Conservation (phyloP, 2,888 invertebrate genomes). For the Callinectes sapidus region DNA sequence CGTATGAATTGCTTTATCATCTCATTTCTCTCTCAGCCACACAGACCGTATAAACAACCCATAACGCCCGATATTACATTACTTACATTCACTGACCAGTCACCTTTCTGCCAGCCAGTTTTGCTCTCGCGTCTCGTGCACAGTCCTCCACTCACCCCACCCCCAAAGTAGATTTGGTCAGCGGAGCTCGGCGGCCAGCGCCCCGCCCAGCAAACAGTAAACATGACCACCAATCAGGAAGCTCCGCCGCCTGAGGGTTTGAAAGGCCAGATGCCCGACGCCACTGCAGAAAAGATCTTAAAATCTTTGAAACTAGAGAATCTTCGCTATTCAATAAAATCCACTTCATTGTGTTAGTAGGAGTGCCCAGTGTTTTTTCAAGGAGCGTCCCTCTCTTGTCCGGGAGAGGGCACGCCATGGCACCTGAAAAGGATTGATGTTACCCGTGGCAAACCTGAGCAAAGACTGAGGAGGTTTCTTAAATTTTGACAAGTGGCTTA, state of each 20-base stretch:
- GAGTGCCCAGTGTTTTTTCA: not conserved
- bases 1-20: not conserved
- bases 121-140: not conserved
- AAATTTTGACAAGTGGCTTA: slow-evolving; percentile 48
- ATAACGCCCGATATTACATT: not conserved
- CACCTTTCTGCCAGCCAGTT: not conserved
- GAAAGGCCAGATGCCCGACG: not conserved
- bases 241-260: not conserved
- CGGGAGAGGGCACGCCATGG: not conserved
- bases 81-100: not conserved
- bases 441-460: not conserved
- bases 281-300: not conserved
- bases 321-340: not conserved
- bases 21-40: not conserved
- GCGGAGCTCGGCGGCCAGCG: not conserved
- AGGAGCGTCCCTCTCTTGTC: not conserved
- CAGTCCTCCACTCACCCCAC: not conserved
- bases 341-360: not conserved
- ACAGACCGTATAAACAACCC: not conserved
- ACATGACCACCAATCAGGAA: slow-evolving; percentile 44
- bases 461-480: not conserved
- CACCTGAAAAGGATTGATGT: not conserved
- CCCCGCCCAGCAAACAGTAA: slow-evolving; percentile 5
- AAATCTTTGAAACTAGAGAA: not conserved
- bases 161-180: not conserved